Base-by-base conservation (phyloP, 2,797 vertebrate species). In the Pantherophis vulpinus region DNA sequence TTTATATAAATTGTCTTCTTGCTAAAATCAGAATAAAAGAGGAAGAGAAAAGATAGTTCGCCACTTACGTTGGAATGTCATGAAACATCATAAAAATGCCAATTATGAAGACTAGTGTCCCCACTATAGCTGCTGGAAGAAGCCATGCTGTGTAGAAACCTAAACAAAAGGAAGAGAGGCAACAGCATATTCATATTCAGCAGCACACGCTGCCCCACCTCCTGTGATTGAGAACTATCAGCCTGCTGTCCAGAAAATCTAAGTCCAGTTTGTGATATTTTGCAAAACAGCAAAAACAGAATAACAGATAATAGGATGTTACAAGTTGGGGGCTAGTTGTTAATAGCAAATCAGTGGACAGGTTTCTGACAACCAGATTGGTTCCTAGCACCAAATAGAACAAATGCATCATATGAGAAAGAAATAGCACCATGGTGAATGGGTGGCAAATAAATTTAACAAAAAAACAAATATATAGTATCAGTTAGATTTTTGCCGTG, bases 131-230 rank as follows among this genome's bases (percentile, higher is more conserved):
- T 0, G 97, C 98, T 0, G 98, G 98, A 27, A 98, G 86, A 91
- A 98, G 96, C 98, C 98, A 98, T 4, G 96, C 97, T 0, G 98
- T 98, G 95, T 98, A 98, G 96, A 98, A 98, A 10, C 98, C 98
- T 98, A 74, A 11, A 66, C 12, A 66, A 66, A 1, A 47, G 86
- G 18, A 23, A 5, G 56, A 60, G 42, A 63, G 0, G 0, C 10
- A 88, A 55, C 42, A 3, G 12, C 13, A 87, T 61, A 37, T 55
- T 55, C 37, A 5, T 14, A 42, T 12, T 58, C 70, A 61, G 87
- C 7, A 86, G 27, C 51, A 0, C 37, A 4, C 8, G 14, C 10
- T 60, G 58, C 23, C 3, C 10, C 11, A 2, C 5, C 9, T 13
- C 2, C 14, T 37, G 25, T 18, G 47, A 42, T n/a, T n/a, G 25